Evolutionary conservation across 2,113 vertebrate genomes (phyloP).

Genomic region (Anas platyrhynchos): DNA sequence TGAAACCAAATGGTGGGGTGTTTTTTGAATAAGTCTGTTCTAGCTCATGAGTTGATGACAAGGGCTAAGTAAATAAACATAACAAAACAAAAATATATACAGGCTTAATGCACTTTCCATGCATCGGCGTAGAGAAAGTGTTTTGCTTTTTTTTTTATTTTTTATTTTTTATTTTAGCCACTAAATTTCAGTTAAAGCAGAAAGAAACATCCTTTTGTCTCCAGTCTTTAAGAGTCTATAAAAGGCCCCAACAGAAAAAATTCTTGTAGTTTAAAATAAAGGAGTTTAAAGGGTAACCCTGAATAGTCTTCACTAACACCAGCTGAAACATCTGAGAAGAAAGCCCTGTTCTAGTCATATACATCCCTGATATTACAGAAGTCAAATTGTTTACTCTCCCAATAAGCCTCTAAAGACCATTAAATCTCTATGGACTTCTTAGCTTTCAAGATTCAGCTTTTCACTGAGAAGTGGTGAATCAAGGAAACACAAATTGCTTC

Average conservation of each 20-base stretch:
- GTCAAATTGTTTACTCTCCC: not conserved
- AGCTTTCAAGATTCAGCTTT: not conserved
- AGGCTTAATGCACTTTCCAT: not conserved
- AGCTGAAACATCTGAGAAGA: not conserved
- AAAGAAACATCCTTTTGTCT: conserved; percentile 2
- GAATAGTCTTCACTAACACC: not conserved
- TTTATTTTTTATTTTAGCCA: not conserved
- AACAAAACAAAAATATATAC: not conserved
- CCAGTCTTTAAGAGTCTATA: not conserved
- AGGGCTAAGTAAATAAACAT: not conserved
- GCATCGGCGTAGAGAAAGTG: not conserved
- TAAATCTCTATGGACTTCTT: not conserved
- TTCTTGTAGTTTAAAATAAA: not conserved
- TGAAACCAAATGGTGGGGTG: not conserved
- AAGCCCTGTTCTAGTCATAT: not conserved
- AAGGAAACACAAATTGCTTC: conserved; percentile 16
- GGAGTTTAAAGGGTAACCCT: not conserved
- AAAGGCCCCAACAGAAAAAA: conserved; percentile 8
- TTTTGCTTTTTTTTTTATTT: too few relatives aligned
- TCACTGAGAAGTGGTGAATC: not conserved
- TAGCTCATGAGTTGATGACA: not conserved
- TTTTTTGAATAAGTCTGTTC: not conserved
- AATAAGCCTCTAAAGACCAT: not conserved
- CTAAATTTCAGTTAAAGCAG: not conserved
- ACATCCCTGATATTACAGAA: not conserved